phyloP scores from a whole-genome alignment of 2,888 invertebrate species.

The Morpho deidamia region DNA sequence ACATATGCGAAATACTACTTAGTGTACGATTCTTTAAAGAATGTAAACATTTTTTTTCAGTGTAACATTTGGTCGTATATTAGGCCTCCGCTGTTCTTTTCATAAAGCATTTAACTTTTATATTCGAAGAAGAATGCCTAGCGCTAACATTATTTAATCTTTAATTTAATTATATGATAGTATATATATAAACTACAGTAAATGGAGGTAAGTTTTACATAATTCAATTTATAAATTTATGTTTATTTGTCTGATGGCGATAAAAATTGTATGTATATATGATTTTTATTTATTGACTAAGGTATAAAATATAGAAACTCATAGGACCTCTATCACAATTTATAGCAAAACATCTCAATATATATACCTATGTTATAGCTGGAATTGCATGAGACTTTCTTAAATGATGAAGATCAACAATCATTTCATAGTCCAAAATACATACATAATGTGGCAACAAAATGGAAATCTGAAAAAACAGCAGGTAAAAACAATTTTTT shows the following conservation, averaged over 20 bases:
- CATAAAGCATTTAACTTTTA: slow-evolving; percentile 12
- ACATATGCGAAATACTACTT: slow-evolving; percentile 17
- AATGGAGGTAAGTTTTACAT: slow-evolving; percentile 52
- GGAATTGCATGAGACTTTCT: slow-evolving; percentile 49
- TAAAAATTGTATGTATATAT: too few species aligned
- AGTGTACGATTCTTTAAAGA: background rate
- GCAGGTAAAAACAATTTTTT: slow-evolving; percentile 38
- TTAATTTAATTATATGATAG: slow-evolving; percentile 6
- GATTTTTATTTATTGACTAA: too few species aligned
- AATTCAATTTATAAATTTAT: too few species aligned
- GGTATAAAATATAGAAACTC: too few species aligned
- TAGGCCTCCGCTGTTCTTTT: slow-evolving; percentile 41
- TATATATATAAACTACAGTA: slow-evolving; percentile 20
- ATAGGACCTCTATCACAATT: background rate
- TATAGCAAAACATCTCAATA: background rate
- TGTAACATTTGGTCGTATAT: slow-evolving; percentile 41
- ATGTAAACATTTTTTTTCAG: slow-evolving; percentile 28
- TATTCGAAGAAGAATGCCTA: slow-evolving; percentile 15
- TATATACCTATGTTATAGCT: slow-evolving; percentile 23
- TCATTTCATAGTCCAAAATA: slow-evolving; percentile 43
- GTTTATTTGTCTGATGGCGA: too few species aligned
- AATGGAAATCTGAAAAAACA: slow-evolving; percentile 51
- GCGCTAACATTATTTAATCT: slow-evolving; percentile 9
- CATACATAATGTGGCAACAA: slow-evolving; percentile 34
- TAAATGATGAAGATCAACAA: slow-evolving; percentile 50